Conservation (phyloP, 2,797 vertebrate genomes). For the Sebastiscus albofasciatus region DNA sequence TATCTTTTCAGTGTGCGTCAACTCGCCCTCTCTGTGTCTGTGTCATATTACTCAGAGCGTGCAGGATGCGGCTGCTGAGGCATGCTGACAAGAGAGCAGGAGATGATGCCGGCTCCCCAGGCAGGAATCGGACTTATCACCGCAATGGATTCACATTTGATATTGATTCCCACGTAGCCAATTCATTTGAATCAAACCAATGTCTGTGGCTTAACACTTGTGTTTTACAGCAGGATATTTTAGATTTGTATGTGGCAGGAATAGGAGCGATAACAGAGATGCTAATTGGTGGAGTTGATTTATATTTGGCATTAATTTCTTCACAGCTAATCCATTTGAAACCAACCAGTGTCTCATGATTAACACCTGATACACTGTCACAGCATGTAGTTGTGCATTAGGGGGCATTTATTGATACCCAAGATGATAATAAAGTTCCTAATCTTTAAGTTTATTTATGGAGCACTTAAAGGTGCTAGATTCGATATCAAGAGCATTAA, state of each 20-base stretch:
- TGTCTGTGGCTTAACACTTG: constrained; percentile 13
- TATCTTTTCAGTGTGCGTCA: constrained; percentile 43
- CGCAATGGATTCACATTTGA: constrained; percentile 42
- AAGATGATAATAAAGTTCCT: neutral
- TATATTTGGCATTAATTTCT: constrained; percentile 14
- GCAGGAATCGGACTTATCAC: constrained; percentile 50
- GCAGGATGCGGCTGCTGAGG: constrained; percentile 44
- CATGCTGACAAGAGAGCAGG: constrained; percentile 49
- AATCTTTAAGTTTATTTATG: neutral
- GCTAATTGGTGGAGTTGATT: constrained; percentile 2
- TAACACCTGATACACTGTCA: neutral
- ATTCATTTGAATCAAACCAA: constrained; percentile 32
- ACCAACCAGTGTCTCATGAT: neutral
- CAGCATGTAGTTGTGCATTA: neutral
- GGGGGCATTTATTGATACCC: neutral
- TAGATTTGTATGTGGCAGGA: neutral
- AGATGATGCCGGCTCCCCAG: constrained; percentile 53
- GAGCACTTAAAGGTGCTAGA: neutral
- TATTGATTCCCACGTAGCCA: constrained; percentile 43
- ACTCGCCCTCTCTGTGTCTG: constrained; percentile 44
- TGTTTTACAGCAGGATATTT: neutral
- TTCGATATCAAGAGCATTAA: neutral
- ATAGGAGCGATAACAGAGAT: neutral
- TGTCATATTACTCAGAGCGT: constrained; percentile 52
- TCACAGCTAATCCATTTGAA: neutral